Base-by-base conservation (phyloP, 2,797 vertebrate species). In the Sebastes oblongus region DNA sequence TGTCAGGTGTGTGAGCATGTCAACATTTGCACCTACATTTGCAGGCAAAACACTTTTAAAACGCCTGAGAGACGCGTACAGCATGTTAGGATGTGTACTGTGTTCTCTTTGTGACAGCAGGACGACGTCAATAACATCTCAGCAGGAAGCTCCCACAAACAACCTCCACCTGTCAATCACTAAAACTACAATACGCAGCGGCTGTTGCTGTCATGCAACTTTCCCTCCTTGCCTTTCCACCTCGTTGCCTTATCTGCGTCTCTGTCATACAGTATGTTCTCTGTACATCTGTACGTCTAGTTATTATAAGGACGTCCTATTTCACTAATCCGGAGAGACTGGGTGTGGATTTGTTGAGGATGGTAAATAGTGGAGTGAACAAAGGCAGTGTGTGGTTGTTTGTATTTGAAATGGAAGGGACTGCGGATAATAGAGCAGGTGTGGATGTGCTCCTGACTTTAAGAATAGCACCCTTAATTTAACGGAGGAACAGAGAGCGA, bases 381-480 rank as follows among this genome's bases (percentile, higher is more conserved):
- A 84, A 82, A 88, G 62, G 79, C 84, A 84, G 46, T 55, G 39
- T 52, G 62, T 66, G 80, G 70, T 72, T 66, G 30, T 56, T 78
- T 78, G 59, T 34, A 1, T 75, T 55, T 86, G 78, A 90, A 92
- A 90, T 80, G 58, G 22, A 68, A 70, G 32, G 70, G 78, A 84
- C 74, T 24, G 30, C 54, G 66, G 34, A 55, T 64, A 66, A 80
- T 52, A 71, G 75, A 83, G 58, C n/a, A 55, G 62, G 30, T 60
- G 65, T 77, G 81, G 65, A 80, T 70, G 50, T 82, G 59, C 52
- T 74, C 62, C 86, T 29, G 64, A 66, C 67, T 77, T 70, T 54
- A 75, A 84, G 74, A 87, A 80, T 83, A 93, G 89, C 87, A 93
- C 79, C 87, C 80, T 89, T 66, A 70, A 73, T 80, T 74, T 72